Base-by-base conservation (phyloP, 2,797 vertebrate genomes). In the Anas flavirostris region DNA sequence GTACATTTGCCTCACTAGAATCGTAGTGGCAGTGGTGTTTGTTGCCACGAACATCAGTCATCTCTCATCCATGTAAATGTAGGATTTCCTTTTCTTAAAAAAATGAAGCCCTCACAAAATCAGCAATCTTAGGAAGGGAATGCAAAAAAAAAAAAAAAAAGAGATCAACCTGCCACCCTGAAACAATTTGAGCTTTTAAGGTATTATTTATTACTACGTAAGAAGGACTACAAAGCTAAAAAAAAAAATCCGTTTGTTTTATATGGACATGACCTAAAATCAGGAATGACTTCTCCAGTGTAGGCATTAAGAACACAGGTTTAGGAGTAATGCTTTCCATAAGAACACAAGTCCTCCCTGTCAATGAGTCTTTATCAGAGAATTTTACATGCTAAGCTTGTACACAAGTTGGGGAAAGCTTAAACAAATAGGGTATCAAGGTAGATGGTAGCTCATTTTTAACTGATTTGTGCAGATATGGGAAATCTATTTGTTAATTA, bases 401-500 rank as follows among this genome's bases (percentile, higher is more conserved):
- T 56, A 52, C 7, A 43, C 29, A 56, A 4, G 15, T 2, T 87
- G 31, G 6, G 48, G 33, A 90, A 85, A 82, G 12, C 16, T 35
- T 64, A 73, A 89, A 67, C 29, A 90, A 93, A 73, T 3, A 69
- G 8, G 2, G 5, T 62, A 56, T 41, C 44, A 81, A 69, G 50
- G 55, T 41, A 66, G 46, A 25, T 37, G 14, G 19, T 56, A 70
- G 48, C 39, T 77, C 16, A 83, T 88, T 93, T 93, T 83, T 74
- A 66, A 53, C 72, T 43, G 43, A 86, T 69, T 70, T 88, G n/a
- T 84, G 37, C 31, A 79, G 77, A 74, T 70, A 83, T 25, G 17
- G 29, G 39, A 94, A 86, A 88, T 56, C 59, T 76, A 43, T 72
- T 43, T 59, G 31, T 23, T 93, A 82, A 90, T 76, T 94, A 82